Evolutionary conservation across 1,140 invertebrate genomes (phyloP).

Genomic region (Cotesia glomerata): DNA sequence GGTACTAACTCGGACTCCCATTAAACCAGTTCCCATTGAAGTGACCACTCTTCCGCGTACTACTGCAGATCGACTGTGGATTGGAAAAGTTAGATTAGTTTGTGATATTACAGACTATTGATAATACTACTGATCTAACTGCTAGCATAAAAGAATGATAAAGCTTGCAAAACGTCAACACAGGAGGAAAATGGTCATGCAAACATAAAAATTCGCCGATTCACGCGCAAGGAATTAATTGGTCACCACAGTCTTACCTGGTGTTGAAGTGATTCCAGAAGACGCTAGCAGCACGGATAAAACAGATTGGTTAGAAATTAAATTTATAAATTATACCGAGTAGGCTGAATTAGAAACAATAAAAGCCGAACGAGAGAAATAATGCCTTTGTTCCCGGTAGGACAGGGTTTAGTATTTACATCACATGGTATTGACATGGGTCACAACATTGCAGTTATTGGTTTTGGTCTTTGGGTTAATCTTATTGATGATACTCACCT

Average conservation of each 20-base stretch:
- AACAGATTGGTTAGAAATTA: constrained; percentile 64
- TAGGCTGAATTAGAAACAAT: background rate
- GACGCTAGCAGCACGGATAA: constrained; percentile 82
- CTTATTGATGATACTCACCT: constrained; percentile 73
- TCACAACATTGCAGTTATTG: constrained; percentile 75
- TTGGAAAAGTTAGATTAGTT: constrained; percentile 24
- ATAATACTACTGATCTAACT: background rate
- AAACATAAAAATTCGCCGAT: background rate
- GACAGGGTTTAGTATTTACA: constrained; percentile 7
- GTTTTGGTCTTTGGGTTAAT: background rate
- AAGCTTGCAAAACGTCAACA: no score
- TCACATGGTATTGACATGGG: constrained; percentile 67
- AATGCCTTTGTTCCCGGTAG: no score
- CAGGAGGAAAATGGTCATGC: no score
- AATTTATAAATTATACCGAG: constrained; percentile 16
- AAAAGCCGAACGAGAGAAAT: background rate
- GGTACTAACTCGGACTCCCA: constrained; percentile 92
- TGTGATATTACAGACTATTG: background rate
- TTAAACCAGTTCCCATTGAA: constrained; percentile 86
- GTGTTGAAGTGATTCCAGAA: constrained; percentile 98
- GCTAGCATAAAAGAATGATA: no score
- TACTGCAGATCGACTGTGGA: constrained; percentile 88
- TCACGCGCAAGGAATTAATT: constrained; percentile 8
- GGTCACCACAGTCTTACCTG: constrained; percentile 78
- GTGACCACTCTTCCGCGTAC: constrained; percentile 93